phyloP scores from a whole-genome alignment of 2,113 vertebrate genomes.

The Eulemur rufifrons region DNA sequence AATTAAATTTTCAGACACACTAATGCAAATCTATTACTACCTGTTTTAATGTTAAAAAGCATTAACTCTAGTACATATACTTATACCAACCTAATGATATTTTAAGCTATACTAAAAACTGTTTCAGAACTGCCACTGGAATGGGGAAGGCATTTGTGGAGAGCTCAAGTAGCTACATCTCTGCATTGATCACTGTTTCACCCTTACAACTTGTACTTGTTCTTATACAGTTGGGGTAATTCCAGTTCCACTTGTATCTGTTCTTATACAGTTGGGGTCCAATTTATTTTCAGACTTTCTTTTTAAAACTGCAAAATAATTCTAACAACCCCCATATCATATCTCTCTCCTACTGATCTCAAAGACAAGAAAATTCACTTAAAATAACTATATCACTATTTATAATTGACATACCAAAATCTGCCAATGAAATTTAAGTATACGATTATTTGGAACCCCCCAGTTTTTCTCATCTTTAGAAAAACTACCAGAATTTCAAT shows the following conservation, averaged over 20 bases:
- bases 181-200: background rate
- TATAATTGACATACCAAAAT: constrained; percentile 18
- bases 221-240: background rate
- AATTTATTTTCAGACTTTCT: constrained; percentile 35
- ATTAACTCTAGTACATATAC: background rate
- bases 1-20: background rate
- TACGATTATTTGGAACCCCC: background rate
- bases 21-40: background rate
- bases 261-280: background rate
- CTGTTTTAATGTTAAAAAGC: background rate
- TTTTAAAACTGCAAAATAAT: constrained; percentile 44
- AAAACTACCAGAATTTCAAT: background rate
- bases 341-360: background rate
- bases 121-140: background rate
- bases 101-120: background rate
- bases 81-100: background rate
- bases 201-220: background rate
- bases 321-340: background rate
- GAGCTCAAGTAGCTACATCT: background rate
- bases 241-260: background rate
- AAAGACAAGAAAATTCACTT: constrained; percentile 24
- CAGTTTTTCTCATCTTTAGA: background rate
- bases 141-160: background rate
- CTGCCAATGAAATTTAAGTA: constrained; percentile 24
- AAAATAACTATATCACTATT: background rate